Base-by-base conservation (phyloP, 2,888 invertebrate species). In the Cosmia pyralina region DNA sequence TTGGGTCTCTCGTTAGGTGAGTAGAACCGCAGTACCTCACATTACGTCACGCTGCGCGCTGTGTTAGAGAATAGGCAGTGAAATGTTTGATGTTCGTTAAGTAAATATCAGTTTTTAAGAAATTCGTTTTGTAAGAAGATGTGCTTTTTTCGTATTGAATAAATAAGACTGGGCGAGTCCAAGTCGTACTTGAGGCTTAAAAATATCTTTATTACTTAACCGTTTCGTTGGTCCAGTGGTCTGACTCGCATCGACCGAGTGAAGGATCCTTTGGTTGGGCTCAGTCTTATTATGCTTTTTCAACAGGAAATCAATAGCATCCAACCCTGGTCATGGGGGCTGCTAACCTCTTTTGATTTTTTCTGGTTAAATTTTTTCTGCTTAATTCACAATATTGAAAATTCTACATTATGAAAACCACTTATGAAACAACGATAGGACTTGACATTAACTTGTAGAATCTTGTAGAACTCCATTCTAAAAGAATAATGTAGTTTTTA, bases 41-140 rank as follows among this genome's bases (percentile, higher is more conserved):
- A 59, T 79, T 75, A 80, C 75, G 46, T 76, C 72, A 83, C 58
- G 34, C n/a, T 17, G 50, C 72, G 79, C 58, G 34, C n/a, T 17
- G 50, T 63, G n/a, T 55, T 48, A 55, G 46, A 52, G 17, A 46
- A 59, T 60, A 17, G 59, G 34, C 63, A 38, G 72, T 28, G 62
- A 67, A 72, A 58, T 79, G 50, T 79, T 79, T 82, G 60, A 68
- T 52, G 48, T 68, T 67, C 48, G 48, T 68, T 81, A 69, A 19
- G 66, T 67, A 83, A 64, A 53, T 60, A 46, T 28, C 8, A 15
- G 41, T 68, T 72, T 63, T 70, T 77, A 64, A 75, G 66, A 77
- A 77, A 74, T 44, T 65, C 2, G 60, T 67, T 72, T 65, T 60
- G 69, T 59, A 74, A 73, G 44, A 62, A 59, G 34, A 41, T 44